Percentiles rank a stretch among this genome's conserved stretches.
Evolutionary conservation across 2,888 invertebrate genomes (phyloP).

Genomic region (Pantelozetes paolii): DNA sequence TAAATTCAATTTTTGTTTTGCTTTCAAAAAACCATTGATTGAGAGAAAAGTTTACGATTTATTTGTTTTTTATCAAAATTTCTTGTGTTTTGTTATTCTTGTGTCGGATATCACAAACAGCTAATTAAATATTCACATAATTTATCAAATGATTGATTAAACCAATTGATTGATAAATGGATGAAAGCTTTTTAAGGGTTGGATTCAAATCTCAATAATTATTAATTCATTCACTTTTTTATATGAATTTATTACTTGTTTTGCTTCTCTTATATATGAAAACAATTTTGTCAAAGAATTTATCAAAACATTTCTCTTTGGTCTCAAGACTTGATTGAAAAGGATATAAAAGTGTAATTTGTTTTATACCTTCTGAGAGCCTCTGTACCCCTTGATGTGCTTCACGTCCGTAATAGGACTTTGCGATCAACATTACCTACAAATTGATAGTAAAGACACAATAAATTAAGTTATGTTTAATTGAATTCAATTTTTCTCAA

Average conservation of each 20-base stretch:
- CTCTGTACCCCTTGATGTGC: conserved; percentile 43
- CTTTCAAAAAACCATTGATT: too few species aligned
- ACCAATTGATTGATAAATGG: background rate
- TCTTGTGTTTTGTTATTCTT: background rate
- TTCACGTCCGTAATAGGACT: conserved; percentile 44
- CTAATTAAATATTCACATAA: conserved; percentile 4
- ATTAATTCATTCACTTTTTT: background rate
- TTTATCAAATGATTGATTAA: conserved; percentile 10
- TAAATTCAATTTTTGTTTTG: too few species aligned
- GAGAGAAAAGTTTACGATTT: too few species aligned
- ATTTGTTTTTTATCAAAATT: background rate
- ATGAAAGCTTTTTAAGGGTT: background rate
- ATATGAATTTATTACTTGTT: background rate
- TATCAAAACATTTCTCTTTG: background rate
- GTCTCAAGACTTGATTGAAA: background rate
- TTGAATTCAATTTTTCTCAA: background rate
- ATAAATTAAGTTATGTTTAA: background rate
- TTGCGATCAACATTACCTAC: conserved; percentile 49
- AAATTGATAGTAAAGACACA: conserved; percentile 20
- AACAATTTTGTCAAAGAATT: background rate
- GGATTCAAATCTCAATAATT: too few species aligned
- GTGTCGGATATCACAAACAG: background rate
- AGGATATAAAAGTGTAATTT: background rate
- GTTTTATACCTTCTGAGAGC: conserved; percentile 61
- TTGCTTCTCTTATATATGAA: background rate